These are phyloP conservation scores for Notarius lentiginosus DNA, from an alignment of 2,113 vertebrate species.

Conservation along the genomic window DNA sequence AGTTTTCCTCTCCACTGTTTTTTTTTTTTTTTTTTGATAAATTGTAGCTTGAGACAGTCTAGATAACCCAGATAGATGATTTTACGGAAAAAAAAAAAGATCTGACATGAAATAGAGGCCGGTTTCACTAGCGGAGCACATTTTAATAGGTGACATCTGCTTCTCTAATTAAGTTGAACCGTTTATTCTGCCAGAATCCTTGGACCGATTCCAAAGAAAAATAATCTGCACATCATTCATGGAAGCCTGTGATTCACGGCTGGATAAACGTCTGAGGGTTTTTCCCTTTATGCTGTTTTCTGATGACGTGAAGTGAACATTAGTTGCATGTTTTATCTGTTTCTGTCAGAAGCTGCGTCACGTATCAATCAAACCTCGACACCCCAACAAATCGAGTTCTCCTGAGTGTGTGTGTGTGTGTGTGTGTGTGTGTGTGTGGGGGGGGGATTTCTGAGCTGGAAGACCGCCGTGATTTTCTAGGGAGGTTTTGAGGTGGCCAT, in stretches of 20 bases:
- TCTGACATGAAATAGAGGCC: not conserved
- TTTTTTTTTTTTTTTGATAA: not conserved
- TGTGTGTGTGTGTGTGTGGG: no score
- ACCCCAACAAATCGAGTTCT: no score
- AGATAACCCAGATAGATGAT: not conserved
- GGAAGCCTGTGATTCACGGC: not conserved
- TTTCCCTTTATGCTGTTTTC: not conserved
- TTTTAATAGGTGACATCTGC: constrained; percentile 11
- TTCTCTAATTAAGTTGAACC: constrained; percentile 19
- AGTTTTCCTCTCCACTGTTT: not conserved
- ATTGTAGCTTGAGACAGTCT: not conserved
- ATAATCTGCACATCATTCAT: not conserved
- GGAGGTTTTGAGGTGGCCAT: not conserved
- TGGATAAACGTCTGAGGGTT: not conserved
- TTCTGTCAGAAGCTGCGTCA: not conserved
- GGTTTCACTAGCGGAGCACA: not conserved
- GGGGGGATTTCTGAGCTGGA: not conserved
- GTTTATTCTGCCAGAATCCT: constrained; percentile 20
- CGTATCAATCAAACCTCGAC: not conserved
- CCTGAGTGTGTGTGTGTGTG: no score
- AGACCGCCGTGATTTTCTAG: not conserved
- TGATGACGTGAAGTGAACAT: not conserved
- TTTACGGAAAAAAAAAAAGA: not conserved
- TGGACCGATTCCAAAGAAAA: constrained; percentile 12
- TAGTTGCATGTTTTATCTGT: not conserved